Conservation (phyloP, 2,797 vertebrate species). For the Phalanger gymnotis region DNA sequence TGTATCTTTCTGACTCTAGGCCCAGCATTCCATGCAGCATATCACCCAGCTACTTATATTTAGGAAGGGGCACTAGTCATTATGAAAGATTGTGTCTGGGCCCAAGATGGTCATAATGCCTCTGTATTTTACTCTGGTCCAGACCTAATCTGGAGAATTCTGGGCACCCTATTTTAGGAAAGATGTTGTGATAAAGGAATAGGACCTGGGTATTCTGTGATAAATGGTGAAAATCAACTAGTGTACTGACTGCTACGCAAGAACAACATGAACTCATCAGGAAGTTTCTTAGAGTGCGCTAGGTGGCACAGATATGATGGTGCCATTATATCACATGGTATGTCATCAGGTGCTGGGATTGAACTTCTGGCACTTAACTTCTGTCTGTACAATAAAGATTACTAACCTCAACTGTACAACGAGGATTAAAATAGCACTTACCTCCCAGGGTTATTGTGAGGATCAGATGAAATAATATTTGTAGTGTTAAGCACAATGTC, state of each 20-base stretch:
- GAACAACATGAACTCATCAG: neutral
- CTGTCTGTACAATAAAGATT: neutral
- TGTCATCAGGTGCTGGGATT: neutral
- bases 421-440: neutral
- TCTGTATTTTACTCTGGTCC: neutral
- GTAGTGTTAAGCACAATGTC: neutral
- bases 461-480: neutral
- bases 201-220: neutral
- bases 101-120: neutral
- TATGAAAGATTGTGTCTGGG: neutral
- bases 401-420: neutral
- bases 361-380: neutral
- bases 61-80: neutral
- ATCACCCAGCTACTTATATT: neutral
- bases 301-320: neutral
- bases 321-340: neutral
- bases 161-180: neutral
- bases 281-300: neutral
- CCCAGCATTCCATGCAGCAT: neutral
- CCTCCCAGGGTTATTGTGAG: neutral
- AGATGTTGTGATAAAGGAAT: neutral
- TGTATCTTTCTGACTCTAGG: neutral
- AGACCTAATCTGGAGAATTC: neutral
- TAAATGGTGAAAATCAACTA: neutral
- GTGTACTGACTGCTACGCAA: neutral